Percentiles rank a stretch among this genome's conserved stretches.
Evolutionary conservation across 2,797 vertebrate genomes (phyloP).

Genomic region (Gymnothorax reevesii): DNA sequence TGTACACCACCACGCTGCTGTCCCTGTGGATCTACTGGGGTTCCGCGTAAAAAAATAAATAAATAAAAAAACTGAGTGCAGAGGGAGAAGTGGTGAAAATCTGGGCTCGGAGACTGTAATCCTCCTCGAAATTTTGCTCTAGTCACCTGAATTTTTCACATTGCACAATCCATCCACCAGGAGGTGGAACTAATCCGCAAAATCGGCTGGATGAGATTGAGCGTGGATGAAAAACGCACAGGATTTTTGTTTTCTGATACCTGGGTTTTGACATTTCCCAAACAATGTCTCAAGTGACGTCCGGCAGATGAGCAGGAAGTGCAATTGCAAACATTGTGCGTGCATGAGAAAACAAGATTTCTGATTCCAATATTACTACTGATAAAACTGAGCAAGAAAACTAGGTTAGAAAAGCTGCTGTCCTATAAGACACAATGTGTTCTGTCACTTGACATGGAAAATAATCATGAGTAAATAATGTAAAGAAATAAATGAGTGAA

Average conservation of each 20-base stretch:
- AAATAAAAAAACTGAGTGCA: not conserved
- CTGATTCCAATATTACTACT: not conserved
- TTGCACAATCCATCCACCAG: too few relatives aligned
- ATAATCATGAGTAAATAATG: not conserved
- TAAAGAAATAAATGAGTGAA: not conserved
- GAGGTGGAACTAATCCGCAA: too few relatives aligned
- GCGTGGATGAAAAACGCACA: too few relatives aligned
- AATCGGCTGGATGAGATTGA: too few relatives aligned
- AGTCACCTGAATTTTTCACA: too few relatives aligned
- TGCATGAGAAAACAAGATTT: not conserved
- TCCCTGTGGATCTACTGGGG: constrained; percentile 83
- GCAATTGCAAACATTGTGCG: not conserved
- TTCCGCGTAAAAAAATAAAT: constrained; percentile 56
- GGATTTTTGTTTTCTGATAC: too few relatives aligned
- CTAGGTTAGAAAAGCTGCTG: not conserved
- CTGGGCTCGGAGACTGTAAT: too few relatives aligned
- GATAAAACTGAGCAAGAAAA: not conserved
- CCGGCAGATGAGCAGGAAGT: not conserved
- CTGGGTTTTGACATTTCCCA: not conserved
- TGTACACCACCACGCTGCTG: constrained; percentile 73
- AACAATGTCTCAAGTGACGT: not conserved
- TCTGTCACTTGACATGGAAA: not conserved
- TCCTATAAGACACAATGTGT: not conserved
- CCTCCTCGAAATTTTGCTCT: too few relatives aligned
- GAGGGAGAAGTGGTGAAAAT: too few relatives aligned